These are phyloP conservation scores for Agriotes lineatus DNA, from an alignment of 2,888 invertebrate genomes.

Conservation along the genomic window DNA sequence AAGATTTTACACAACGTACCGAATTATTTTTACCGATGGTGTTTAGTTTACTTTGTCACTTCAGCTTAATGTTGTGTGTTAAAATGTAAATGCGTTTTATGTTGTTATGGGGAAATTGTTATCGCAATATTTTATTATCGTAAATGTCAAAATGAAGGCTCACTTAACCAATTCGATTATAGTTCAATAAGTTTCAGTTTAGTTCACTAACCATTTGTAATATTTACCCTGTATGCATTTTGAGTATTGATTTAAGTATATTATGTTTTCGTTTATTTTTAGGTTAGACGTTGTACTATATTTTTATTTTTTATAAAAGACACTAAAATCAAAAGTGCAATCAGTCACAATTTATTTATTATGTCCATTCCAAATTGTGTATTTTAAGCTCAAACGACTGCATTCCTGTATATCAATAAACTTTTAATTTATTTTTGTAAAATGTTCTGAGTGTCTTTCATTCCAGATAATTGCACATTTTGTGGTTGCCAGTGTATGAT, in stretches of 20 bases:
- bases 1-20: not conserved
- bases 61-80: constrained; percentile 28
- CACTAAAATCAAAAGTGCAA: constrained; percentile 39
- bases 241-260: constrained; percentile 32
- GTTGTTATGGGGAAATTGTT: constrained; percentile 40
- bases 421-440: constrained; percentile 42
- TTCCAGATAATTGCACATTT: constrained; percentile 18
- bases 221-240: constrained; percentile 27
- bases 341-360: constrained; percentile 49
- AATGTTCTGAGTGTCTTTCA: constrained; percentile 28
- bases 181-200: constrained; percentile 37
- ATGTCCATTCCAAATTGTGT: constrained; percentile 55
- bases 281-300: constrained; percentile 35
- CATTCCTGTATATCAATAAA: constrained; percentile 52
- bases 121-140: constrained; percentile 37
- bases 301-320: constrained; percentile 41
- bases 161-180: constrained; percentile 36
- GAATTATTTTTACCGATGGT: constrained; percentile 1
- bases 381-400: constrained; percentile 56
- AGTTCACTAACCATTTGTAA: constrained; percentile 41
- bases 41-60: constrained; percentile 17
- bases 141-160: constrained; percentile 34
- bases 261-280: constrained; percentile 29
- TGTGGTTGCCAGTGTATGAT: constrained; percentile 17
- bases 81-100: constrained; percentile 24